Evolutionary conservation across 2,888 invertebrate species (phyloP), one percentile per base, ranked within the genome.

Genomic region (Pteria penguin): DNA sequence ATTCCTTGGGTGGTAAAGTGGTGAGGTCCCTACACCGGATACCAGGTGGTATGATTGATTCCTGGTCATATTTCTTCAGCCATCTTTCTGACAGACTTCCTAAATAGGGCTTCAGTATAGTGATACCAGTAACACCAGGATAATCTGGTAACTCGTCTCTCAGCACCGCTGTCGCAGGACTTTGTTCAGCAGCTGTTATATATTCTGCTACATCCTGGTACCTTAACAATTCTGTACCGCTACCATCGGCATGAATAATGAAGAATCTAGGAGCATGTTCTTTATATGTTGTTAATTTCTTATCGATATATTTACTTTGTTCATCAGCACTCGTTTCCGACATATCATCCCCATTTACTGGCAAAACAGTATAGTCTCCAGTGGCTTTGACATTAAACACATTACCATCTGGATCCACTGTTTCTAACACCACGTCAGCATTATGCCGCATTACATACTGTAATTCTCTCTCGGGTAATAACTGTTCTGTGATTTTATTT

Each of bases 221-320:
- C 14, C 91, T 79, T 61, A 90, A 82, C 52, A 92, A 79, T 78
- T 92, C 91, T 0, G 88, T 89, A 4, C 91, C 92, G 78, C 90
- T 89, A 3, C 91, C 91, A 79, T 91, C 90, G 26, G 84, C 77
- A 68, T 91, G 89, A 18, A 91, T 75, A 55, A 91, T 85, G 72
- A 92, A 92, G 80, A 91, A 90, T 24, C 90, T 72, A 14, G 92
- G 92, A 32, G 90, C 88, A 78, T 92, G 91, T 75, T 91, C 87
- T 57, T 85, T 87, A 69, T 83, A 90, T 0, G 81, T 72, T 0
- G 80, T 76, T 24, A 89, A 72, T 73, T 84, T 84, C 72, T 81
- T 85, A n/a, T 82, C 82, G 8, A 27, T 70, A 1, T 26, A 22
- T 72, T 79, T 80, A 14, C 36, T 31, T 11, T 72, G 82, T 31